Evolutionary conservation across 2,113 vertebrate species (phyloP), one percentile per base, ranked within the genome.

Genomic region (Triplophysa rosa): DNA sequence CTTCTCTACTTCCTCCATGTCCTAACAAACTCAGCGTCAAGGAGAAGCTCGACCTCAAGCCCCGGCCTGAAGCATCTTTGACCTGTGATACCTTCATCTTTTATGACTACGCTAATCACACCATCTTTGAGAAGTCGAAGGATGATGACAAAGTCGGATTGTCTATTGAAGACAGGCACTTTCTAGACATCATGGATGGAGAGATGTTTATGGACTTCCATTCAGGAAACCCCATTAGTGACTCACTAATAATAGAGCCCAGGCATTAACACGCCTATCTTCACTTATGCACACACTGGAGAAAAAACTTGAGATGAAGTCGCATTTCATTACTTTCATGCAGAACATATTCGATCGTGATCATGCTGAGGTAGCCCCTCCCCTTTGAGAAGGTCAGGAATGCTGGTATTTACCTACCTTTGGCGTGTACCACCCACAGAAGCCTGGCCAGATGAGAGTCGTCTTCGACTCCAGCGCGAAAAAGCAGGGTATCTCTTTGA

Each of bases 351-450:
- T 80, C 8, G 47, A 80, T 5, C 16, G 7, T 8, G 19, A 26
- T 2, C 64, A 76, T 21, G 79, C 69, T 1, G 47, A 80, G 8
- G 10, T 8, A 11, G 59, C 61, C 12, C 79, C 69, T 7, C 62
- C 61, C 7, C 17, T 81, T 0, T 5, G 21, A 17, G 11, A 24
- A 42, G 49, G 21, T 1, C 10, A 77, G 37, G 73, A 82, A 29
- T 42, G 47, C 24, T 70, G 73, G 73, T 77, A 71, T 47, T 17
- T 82, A 21, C 80, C 29, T 8, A 62, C 19, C 4, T 74, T 74
- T 47, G 37, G 37, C 19, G 4, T 77, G 21, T 83, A 83, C 42
- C 84, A 83, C 23, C 81, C 78, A 3, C 67, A 83, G 56, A 85
- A 83, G 63, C 67, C 68, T 0, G 58, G 33, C 17, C 67, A 85